Evolutionary conservation across 1,140 invertebrate species (phyloP).

Genomic region (Oedothorax gibbosus): DNA sequence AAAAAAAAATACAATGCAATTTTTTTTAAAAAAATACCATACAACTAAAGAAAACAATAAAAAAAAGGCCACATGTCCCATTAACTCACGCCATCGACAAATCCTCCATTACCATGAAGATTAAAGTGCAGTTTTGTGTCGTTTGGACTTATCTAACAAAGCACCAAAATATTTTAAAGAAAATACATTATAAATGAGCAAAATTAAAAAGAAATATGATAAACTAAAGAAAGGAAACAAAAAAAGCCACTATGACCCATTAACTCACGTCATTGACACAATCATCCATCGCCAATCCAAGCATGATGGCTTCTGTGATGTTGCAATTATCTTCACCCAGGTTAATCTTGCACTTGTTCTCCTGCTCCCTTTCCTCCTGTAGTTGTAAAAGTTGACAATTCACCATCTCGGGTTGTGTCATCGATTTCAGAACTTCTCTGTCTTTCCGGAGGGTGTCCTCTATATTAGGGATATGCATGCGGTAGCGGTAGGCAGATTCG

Average conservation of each 20-base stretch:
- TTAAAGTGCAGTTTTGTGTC: no score
- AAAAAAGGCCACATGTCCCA: neutral
- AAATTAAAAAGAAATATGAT: no score
- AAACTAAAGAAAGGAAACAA: neutral
- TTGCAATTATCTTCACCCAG: constrained; percentile 4
- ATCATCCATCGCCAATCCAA: constrained; percentile 35
- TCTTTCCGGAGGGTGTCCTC: constrained; percentile 77
- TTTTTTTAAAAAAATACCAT: no score
- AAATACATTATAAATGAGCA: no score
- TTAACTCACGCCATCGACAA: constrained; percentile 34
- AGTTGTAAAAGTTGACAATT: constrained; percentile 80
- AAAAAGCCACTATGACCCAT: neutral
- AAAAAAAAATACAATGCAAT: no score
- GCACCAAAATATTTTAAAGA: no score
- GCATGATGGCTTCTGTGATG: constrained; percentile 37
- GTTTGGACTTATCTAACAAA: no score
- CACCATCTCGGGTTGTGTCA: constrained; percentile 76
- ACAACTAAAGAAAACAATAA: neutral
- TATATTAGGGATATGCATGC: constrained; percentile 73
- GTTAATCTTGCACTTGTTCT: constrained; percentile 38
- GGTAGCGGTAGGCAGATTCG: constrained; percentile 78
- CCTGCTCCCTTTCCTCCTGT: constrained; percentile 76
- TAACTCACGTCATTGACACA: constrained; percentile 36
- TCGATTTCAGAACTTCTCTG: constrained; percentile 73
- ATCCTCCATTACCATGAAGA: neutral